phyloP scores from a whole-genome alignment of 1,140 invertebrate species.

The Ips nitidus region DNA sequence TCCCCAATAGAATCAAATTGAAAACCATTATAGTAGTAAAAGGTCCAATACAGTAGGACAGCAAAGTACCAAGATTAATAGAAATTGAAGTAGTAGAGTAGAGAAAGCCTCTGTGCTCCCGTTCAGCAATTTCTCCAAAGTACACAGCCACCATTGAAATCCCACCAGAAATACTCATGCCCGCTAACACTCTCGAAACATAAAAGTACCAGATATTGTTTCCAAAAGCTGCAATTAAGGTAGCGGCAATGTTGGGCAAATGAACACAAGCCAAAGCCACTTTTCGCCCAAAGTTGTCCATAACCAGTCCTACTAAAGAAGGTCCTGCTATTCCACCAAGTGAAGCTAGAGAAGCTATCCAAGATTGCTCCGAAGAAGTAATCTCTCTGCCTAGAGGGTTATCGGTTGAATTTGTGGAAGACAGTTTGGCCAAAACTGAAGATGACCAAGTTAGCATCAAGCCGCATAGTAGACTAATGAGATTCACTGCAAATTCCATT shows the following conservation, averaged over 20 bases:
- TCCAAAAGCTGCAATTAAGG: slow-evolving; percentile 53
- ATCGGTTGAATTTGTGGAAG: slow-evolving; percentile 12
- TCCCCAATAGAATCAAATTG: slow-evolving; percentile 52
- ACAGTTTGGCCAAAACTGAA: slow-evolving; percentile 32
- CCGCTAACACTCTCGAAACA: slow-evolving; percentile 21
- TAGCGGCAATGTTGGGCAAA: slow-evolving; percentile 50
- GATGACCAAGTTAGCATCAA: slow-evolving; percentile 37
- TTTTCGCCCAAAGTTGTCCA: slow-evolving; percentile 54
- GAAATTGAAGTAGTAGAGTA: slow-evolving; percentile 24
- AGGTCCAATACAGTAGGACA: slow-evolving; percentile 61
- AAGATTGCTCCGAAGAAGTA: slow-evolving; percentile 62
- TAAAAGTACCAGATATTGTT: slow-evolving; percentile 24
- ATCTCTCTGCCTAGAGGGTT: slow-evolving; percentile 48
- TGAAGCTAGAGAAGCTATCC: slow-evolving; percentile 77
- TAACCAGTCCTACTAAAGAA: slow-evolving; percentile 43
- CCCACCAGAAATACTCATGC: slow-evolving; percentile 50
- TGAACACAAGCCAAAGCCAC: slow-evolving; percentile 47
- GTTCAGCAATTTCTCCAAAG: slow-evolving; percentile 55
- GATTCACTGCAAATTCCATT: slow-evolving; percentile 19
- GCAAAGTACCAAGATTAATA: slow-evolving; percentile 33
- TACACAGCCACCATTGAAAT: slow-evolving; percentile 56
- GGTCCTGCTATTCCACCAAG: slow-evolving; percentile 66
- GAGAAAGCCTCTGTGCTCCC: slow-evolving; percentile 31
- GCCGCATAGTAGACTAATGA: slow-evolving; percentile 11
- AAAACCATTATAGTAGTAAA: slow-evolving; percentile 58